These are phyloP conservation scores for Bombus terrestris DNA, from an alignment of 1,140 invertebrate genomes.

Conservation along the genomic window DNA sequence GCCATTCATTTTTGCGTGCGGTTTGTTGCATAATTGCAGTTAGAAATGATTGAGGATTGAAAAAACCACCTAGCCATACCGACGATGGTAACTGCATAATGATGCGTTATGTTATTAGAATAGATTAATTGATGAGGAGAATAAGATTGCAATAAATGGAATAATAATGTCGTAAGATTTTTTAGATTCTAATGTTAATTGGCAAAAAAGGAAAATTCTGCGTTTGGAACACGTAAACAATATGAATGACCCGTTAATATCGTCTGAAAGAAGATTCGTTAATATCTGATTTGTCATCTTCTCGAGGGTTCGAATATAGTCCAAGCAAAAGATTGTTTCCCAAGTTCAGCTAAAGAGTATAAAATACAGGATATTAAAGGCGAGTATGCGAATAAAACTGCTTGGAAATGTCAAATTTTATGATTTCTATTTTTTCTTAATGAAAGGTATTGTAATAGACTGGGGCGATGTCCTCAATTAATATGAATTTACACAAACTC, in stretches of 20 bases:
- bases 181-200: not conserved
- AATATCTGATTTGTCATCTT: not conserved
- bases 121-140: not conserved
- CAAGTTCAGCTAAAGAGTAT: not conserved
- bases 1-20: conserved; percentile 97
- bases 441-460: not conserved
- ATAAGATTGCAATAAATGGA: too few relatives aligned
- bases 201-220: not conserved
- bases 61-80: conserved; percentile 96
- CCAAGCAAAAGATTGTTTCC: not conserved
- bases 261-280: not conserved
- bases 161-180: not conserved
- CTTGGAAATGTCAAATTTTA: not conserved
- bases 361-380: not conserved
- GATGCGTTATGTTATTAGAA: not conserved
- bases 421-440: not conserved
- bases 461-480: not conserved
- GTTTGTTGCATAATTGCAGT: conserved; percentile 99
- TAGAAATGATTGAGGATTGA: conserved; percentile 98
- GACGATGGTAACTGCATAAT: conserved; percentile 88
- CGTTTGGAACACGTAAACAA: not conserved
- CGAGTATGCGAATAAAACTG: not conserved
- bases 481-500: not conserved
- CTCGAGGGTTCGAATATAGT: too few relatives aligned
- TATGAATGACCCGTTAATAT: not conserved